Evolutionary conservation across 2,888 invertebrate genomes (phyloP), one percentile per base, ranked within the genome.

Genomic region (Himalopsyche tibetana): DNA sequence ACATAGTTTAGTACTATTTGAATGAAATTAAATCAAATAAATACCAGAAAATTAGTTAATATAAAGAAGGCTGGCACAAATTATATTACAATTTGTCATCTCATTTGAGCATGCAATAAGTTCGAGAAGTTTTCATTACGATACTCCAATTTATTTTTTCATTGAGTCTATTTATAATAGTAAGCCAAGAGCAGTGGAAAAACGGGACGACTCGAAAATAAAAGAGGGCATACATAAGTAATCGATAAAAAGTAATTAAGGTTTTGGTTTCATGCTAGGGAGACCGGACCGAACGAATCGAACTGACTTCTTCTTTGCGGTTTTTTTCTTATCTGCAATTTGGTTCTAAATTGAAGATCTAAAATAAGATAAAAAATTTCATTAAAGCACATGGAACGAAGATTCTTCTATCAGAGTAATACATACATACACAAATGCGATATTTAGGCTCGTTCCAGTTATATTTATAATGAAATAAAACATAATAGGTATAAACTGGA

Each of bases 191-290:
- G 45, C 11, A 56, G 19, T 56, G 56, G 5, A 4, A 56, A 56
- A 56, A 19, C 4, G 56, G n/a, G 19, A 17, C n/a, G 19, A 9
- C 19, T 19, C 63, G 0, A 4, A 63, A 28, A 19, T 63, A 63
- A 28, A 8, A n/a, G 19, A 19, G 4, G 63, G 15, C 28, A 28
- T 28, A 19, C 19, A 63, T 63, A 15, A 51, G 51, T 51, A 63
- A 63, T 63, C 63, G 63, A 63, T 63, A 63, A 63, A 63, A 63
- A 63, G 63, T 63, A 63, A 63, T 63, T 63, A 63, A 63, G 28
- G 6, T n/a, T 28, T 63, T 5, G 63, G 63, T 63, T 15, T 63
- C 19, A 8, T 63, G 19, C 63, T n/a, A 19, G 11, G 12, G 4
- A n/a, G 19, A 19, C 63, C 19, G 6, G 28, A 11, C 8, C 63